Base-by-base conservation (phyloP, 2,888 invertebrate genomes). In the Pterostichus madidus region DNA sequence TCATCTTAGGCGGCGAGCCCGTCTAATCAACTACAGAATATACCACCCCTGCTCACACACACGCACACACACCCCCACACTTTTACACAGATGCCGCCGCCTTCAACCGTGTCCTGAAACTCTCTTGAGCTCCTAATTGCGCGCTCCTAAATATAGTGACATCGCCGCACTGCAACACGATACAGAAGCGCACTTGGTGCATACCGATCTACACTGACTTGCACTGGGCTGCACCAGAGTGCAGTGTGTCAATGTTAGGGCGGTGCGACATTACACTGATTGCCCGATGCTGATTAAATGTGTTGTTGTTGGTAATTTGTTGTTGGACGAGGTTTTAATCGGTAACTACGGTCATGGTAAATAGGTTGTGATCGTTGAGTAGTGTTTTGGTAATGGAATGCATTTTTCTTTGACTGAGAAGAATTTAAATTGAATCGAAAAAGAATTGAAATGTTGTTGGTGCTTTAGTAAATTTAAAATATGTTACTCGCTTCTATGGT, bases 61-160 rank as follows among this genome's bases (percentile, higher is more conserved):
- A 31, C 24, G 24, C 80, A 79, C 49, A 13, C 64, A 68, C 64
- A 31, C 24, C 2, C 80, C 64, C 49, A 13, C 64, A 64, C 13
- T 39, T 24, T 17, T 17, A 56, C 56, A 56, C 17, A 56, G 39
- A 17, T 6, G 31, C 68, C 68, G 68, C 17, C 68, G 68, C 39
- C 68, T 75, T 52, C 24, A 75, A 75, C 49, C 80, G 39, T 80
- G 68, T 49, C 79, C 8, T 44, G 52, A 75, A 49, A 46, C 46
- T 71, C 24, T 46, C 15, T 5, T 52, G 75, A 75, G 24, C 80
- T 32, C 56, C 80, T 80, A 80, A 80, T 80, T 80, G 80, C 71
- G 44, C 73, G 44, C 80, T 80, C 61, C 80, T 80, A 80, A 73
- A 80, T 73, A 80, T 80, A 80, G 80, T 31, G 53, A 71, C 56